Conservation (phyloP, 2,888 invertebrate genomes). For the Lamellibrachia columna region DNA sequence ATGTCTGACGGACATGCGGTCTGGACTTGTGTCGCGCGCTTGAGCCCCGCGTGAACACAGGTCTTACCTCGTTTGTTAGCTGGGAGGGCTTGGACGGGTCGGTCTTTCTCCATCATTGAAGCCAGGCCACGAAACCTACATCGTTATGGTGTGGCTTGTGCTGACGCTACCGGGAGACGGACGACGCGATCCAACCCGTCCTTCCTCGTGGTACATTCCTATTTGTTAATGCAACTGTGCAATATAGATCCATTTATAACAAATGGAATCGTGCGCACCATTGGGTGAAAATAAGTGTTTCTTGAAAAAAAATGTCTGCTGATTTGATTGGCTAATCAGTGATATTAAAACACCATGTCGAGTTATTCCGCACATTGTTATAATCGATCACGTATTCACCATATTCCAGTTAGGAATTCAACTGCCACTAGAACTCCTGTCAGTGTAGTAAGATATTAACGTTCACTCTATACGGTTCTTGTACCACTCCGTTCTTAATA, state of each 20-base stretch:
- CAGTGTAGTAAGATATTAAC: no score
- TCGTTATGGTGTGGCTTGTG: not conserved
- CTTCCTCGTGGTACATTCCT: not conserved
- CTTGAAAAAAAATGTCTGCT: not conserved
- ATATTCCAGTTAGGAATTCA: no score
- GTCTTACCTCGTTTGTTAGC: not conserved
- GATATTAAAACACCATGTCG: not conserved
- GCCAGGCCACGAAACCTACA: not conserved
- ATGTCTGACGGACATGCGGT: not conserved
- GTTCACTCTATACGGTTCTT: no score
- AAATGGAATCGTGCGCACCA: not conserved
- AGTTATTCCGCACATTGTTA: not conserved
- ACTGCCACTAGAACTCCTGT: no score
- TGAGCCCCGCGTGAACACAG: not conserved
- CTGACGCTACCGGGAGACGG: not conserved
- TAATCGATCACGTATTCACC: not conserved
- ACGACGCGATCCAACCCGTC: not conserved
- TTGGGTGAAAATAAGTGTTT: not conserved
- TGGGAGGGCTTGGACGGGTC: not conserved
- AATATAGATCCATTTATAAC: not conserved
- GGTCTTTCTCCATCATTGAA: not conserved
- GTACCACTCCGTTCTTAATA: no score
- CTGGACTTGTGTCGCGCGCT: not conserved
- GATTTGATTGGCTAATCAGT: not conserved
- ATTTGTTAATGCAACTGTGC: not conserved